Base-by-base conservation (phyloP, 2,888 invertebrate species). In the Leucania comma region DNA sequence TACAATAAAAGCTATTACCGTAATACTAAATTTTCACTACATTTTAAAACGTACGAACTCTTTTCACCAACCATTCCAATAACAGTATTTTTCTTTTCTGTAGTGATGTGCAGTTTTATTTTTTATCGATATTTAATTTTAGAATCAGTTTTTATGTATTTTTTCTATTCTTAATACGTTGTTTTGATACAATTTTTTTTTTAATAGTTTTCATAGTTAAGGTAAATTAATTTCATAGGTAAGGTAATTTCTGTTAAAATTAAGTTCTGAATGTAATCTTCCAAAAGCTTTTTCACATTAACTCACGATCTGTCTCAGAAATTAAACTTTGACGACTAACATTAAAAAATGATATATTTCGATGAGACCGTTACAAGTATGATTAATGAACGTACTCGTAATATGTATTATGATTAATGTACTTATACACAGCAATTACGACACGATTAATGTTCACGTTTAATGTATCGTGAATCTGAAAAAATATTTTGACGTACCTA, bases 21-120 rank as follows among this genome's bases (percentile, higher is more conserved):
- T 83, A 68, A 84, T 75, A 83, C 70, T 83, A 83, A 82, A 83
- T 83, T 84, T 83, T 84, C 84, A 83, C 76, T 84, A 84, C 83
- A 82, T 83, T 83, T 83, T 84, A 85, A 83, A 85, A 82, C 73
- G 72, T 72, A 82, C 78, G 56, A 80, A 85, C 83, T 85, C 85
- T 85, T 84, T 84, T 85, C 83, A 76, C 85, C 85, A 72, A 81
- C 78, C 75, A 72, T 85, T 24, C 81, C 79, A 78, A 85, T 84
- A 84, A 81, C 84, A 71, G 76, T 85, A 83, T 85, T 75, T 82
- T 82, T 81, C 69, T 60, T 70, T 71, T 60, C 60, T 56, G 42
- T 77, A 79, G 82, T 74, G 84, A 74, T 70, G 85, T 38, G 53
- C 10, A 1, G 29, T 24, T 38, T 35, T 54, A 4, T 0, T 2